phyloP scores from a whole-genome alignment of 2,888 invertebrate species.

The Liopterus haemorrhoidalis region DNA sequence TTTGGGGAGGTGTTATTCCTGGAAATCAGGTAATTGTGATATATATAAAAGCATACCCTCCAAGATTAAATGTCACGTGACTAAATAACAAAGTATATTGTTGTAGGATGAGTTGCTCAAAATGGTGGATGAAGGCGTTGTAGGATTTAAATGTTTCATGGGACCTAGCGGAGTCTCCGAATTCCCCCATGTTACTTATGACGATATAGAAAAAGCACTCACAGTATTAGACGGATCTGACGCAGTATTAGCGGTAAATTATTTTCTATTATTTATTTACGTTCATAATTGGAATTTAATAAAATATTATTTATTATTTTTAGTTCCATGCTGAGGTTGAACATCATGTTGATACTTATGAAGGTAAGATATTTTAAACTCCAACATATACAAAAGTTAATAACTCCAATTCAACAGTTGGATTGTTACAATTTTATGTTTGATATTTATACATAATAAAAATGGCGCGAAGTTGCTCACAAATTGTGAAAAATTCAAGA shows the following conservation, averaged over 20 bases:
- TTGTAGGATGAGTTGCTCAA: slow-evolving; percentile 52
- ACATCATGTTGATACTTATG: slow-evolving; percentile 36
- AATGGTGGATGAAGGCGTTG: slow-evolving; percentile 59
- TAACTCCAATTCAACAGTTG: too few species aligned
- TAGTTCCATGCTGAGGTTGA: slow-evolving; percentile 69
- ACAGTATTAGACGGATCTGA: slow-evolving; percentile 54
- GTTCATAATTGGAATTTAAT: slow-evolving; percentile 1
- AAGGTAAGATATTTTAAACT: slow-evolving; percentile 11
- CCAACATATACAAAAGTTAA: too few species aligned
- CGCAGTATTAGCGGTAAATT: slow-evolving; percentile 58
- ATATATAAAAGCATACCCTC: too few species aligned
- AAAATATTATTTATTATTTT: slow-evolving; percentile 27
- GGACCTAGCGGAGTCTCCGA: slow-evolving; percentile 64
- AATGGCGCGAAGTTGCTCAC: too few species aligned
- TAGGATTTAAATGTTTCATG: slow-evolving; percentile 70
- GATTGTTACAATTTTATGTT: too few species aligned
- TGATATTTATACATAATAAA: too few species aligned
- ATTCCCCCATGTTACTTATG: slow-evolving; percentile 55
- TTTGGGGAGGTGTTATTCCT: slow-evolving; percentile 74
- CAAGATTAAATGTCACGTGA: too few species aligned
- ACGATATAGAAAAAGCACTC: slow-evolving; percentile 55
- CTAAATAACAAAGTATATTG: neutral
- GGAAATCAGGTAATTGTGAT: slow-evolving; percentile 52
- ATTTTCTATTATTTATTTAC: slow-evolving; percentile 6
- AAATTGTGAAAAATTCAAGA: too few species aligned